Evolutionary conservation across 2,797 vertebrate genomes (phyloP).

Genomic region (Acropternis orthonyx): DNA sequence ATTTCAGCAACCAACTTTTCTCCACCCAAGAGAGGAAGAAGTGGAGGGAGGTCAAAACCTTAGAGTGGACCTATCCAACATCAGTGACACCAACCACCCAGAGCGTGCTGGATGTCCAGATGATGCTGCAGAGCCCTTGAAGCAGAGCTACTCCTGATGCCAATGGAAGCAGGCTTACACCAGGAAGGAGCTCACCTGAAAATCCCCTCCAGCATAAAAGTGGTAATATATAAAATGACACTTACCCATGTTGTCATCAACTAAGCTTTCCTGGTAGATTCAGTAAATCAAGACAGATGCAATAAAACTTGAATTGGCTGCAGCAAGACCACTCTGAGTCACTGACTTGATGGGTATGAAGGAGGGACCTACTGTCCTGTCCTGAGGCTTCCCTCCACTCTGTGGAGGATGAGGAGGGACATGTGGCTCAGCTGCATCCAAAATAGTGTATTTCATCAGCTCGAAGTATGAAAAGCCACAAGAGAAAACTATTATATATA

Average conservation of each 20-base stretch:
- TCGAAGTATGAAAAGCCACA: not conserved
- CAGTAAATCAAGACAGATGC: not conserved
- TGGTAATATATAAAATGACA: not conserved
- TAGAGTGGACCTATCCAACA: not conserved
- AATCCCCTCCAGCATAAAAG: not conserved
- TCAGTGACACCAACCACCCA: not conserved
- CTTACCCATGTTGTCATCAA: not conserved
- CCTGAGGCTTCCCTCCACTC: not conserved
- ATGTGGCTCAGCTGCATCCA: too few relatives aligned
- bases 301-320: not conserved
- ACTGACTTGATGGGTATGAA: not conserved
- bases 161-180: not conserved
- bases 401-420: not conserved
- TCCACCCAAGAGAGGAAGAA: not conserved
- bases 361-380: not conserved
- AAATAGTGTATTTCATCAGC: not conserved
- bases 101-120: not conserved
- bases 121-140: not conserved
- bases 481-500: not conserved
- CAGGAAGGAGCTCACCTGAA: not conserved
- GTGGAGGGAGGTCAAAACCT: not conserved
- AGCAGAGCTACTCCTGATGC: not conserved
- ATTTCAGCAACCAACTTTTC: not conserved
- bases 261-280: not conserved
- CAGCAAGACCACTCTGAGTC: not conserved